phyloP scores from a whole-genome alignment of 1,140 invertebrate species.

The Drosophila rufa region DNA sequence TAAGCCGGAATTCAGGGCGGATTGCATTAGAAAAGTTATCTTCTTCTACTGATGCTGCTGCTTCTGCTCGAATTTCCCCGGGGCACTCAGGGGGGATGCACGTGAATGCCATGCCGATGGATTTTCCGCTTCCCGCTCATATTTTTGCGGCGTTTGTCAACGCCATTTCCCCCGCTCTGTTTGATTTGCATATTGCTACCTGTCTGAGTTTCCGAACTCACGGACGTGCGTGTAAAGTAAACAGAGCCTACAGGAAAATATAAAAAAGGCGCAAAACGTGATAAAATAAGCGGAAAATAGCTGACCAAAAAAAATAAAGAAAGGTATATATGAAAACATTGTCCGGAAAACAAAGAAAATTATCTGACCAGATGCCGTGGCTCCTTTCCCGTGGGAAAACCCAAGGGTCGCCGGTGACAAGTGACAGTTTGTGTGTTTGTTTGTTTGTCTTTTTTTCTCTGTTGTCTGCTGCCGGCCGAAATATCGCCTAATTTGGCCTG shows the following conservation, averaged over 20 bases:
- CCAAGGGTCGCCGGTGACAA: constrained; percentile 56
- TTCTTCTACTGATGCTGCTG: neutral
- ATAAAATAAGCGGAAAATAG: constrained; percentile 77
- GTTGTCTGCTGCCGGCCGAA: constrained; percentile 7
- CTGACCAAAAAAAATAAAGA: constrained; percentile 55
- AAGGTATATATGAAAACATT: constrained; percentile 62
- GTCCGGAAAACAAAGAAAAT: constrained; percentile 74
- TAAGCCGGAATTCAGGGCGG: constrained; percentile 40
- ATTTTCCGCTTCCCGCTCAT: constrained; percentile 16
- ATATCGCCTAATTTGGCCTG: constrained; percentile 69
- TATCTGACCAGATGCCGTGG: constrained; percentile 70
- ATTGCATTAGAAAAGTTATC: constrained; percentile 61
- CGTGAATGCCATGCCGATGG: constrained; percentile 69
- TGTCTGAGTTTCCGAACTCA: constrained; percentile 46
- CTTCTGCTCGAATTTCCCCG: constrained; percentile 29
- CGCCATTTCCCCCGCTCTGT: constrained; percentile 46
- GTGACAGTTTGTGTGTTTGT: constrained; percentile 77
- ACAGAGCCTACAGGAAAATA: constrained; percentile 38
- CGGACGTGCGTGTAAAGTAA: constrained; percentile 52
- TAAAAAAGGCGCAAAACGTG: constrained; percentile 59
- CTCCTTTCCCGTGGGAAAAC: constrained; percentile 4
- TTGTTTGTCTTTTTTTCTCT: constrained; percentile 1
- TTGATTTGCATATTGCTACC: constrained; percentile 82
- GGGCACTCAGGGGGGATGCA: constrained; percentile 45
- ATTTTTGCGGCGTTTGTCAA: constrained; percentile 45